A percentile compares a stretch with the other conserved stretches of the same genome.
Conservation (phyloP, 1,140 invertebrate genomes). For the Drosophila willistoni region DNA sequence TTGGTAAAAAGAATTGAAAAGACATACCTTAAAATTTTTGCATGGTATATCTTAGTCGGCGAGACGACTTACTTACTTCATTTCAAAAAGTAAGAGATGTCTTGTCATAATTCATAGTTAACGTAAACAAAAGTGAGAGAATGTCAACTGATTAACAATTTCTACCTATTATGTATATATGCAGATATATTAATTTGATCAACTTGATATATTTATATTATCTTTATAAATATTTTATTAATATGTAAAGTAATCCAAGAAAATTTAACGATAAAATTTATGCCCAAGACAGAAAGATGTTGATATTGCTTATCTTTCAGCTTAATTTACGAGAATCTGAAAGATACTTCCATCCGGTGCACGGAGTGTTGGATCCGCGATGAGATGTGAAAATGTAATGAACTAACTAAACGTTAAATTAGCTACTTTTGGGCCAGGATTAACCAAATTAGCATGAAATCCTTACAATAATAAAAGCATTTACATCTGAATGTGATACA, state of each 20-base stretch:
- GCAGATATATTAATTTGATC: constrained; percentile 2
- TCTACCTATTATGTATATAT: too few relatives aligned
- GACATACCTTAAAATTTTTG: too few relatives aligned
- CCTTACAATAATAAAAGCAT: neutral
- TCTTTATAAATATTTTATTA: constrained; percentile 4
- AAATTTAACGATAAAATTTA: neutral
- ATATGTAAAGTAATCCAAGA: neutral
- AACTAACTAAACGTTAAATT: too few relatives aligned
- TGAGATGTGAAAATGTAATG: too few relatives aligned
- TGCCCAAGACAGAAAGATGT: neutral
- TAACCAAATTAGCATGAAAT: neutral
- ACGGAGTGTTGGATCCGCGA: too few relatives aligned
- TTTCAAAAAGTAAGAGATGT: too few relatives aligned
- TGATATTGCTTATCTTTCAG: neutral
- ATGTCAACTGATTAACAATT: neutral
- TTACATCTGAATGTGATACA: neutral
- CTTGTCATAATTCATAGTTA: too few relatives aligned
- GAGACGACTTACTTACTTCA: too few relatives aligned
- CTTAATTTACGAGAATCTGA: neutral
- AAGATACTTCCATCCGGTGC: neutral
- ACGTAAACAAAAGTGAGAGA: too few relatives aligned
- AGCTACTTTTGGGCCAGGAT: too few relatives aligned
- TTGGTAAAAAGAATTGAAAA: too few relatives aligned
- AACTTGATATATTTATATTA: constrained; percentile 4
- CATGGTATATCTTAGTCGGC: too few relatives aligned